Evolutionary conservation across 2,113 vertebrate species (phyloP), one percentile per base, ranked within the genome.

Genomic region (Pterophyllum scalare): DNA sequence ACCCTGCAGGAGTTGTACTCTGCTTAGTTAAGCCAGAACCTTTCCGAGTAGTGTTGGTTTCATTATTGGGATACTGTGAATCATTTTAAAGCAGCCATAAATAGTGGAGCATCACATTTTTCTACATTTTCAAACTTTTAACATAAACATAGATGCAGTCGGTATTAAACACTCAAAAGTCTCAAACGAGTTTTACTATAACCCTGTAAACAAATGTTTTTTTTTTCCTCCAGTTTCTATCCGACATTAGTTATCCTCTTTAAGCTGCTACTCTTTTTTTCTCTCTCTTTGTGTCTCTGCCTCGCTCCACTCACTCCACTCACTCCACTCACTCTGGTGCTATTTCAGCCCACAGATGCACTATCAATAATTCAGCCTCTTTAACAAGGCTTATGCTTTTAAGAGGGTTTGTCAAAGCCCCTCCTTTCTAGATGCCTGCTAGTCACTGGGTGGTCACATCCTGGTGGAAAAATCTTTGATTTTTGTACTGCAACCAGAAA

Each of bases 291-390:
- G 14, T 56, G 10, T 33, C 61, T 81, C 22, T 65, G 17, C 62
- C 60, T 83, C 33, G 28, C 28, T 28, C 4, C 4, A 4, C 4
- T 28, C 28, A n/a, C 33, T 35, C 33, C 56, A 3, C 79, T 83
- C 22, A 49, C 40, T 77, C 76, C 8, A 4, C 20, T 64, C 56
- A 4, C 79, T 83, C 76, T 67, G 54, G 59, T 86, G 31, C 67
- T 57, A 59, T 84, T 82, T 83, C 76, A 82, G 43, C 19, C 74
- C 86, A 83, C 88, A 80, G 74, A 87, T 86, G 59, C 54, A 59
- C 62, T n/a, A 88, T 91, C 83, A 92, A 92, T 92, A 92, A 92
- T 87, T 80, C 79, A 90, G 77, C 79, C 52, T 85, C 75, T 85
- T 84, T 58, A 89, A 90, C 79, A 83, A 87, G 72, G 65, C 87